phyloP scores from a whole-genome alignment of 2,797 vertebrate species.

The Eulemur albifrons region DNA sequence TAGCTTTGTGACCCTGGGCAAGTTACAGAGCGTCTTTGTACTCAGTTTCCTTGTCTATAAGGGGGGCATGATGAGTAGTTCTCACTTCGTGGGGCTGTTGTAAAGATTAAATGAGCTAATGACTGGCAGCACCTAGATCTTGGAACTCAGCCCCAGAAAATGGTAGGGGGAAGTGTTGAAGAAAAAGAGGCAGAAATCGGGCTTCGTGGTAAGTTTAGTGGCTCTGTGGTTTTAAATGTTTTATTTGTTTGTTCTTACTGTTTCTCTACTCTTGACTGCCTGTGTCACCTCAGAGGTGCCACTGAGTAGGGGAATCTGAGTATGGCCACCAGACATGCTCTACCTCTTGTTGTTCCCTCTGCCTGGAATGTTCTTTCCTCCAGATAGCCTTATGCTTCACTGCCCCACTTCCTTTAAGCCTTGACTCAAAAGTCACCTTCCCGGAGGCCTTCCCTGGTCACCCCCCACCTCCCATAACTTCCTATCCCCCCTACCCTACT shows the following conservation, averaged over 20 bases:
- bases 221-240: conserved; percentile 28
- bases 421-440: not conserved
- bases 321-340: not conserved
- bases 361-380: conserved; percentile 29
- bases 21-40: not conserved
- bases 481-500: not conserved
- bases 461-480: not conserved
- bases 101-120: not conserved
- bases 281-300: not conserved
- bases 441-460: not conserved
- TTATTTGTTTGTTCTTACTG: conserved; percentile 26
- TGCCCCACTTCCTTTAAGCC: not conserved
- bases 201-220: not conserved
- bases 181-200: conserved; percentile 17
- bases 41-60: not conserved
- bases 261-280: conserved; percentile 26
- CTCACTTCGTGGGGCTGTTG: not conserved
- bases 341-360: not conserved
- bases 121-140: not conserved
- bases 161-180: not conserved
- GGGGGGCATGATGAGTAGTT: not conserved
- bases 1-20: not conserved
- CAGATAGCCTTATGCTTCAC: not conserved
- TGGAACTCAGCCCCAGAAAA: conserved; percentile 24
- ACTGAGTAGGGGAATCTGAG: not conserved